A percentile compares a stretch with the other conserved stretches of the same genome.
Conservation (phyloP, 2,888 invertebrate genomes). For the Stenichneumon culpator region DNA sequence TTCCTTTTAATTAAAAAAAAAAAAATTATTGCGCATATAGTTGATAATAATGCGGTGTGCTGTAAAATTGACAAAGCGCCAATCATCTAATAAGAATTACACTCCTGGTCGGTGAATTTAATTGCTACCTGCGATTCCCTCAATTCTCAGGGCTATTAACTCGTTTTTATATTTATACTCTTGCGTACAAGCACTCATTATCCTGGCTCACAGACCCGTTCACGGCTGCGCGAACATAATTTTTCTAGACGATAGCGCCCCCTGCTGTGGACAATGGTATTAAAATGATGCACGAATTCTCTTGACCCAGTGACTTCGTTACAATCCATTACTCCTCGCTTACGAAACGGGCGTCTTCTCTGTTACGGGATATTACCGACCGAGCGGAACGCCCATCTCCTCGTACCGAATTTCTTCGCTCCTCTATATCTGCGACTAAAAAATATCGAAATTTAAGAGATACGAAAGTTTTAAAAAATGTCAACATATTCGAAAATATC, state of each 20-base stretch:
- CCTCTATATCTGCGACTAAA: not conserved
- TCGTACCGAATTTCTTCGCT: not conserved
- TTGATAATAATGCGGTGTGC: not conserved
- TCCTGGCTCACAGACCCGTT: not conserved
- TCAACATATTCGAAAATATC: not conserved
- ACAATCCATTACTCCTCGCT: slow-evolving; percentile 59
- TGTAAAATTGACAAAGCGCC: not conserved
- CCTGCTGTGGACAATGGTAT: not conserved
- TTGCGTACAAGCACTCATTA: slow-evolving; percentile 20
- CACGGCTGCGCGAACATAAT: slow-evolving; percentile 1
- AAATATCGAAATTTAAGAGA: no score
- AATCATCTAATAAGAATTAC: slow-evolving; percentile 33
- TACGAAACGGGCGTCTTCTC: slow-evolving; percentile 42
- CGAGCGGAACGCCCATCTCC: not conserved
- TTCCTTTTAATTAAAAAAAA: not conserved
- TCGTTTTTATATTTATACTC: not conserved
- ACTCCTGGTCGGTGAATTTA: slow-evolving; percentile 23
- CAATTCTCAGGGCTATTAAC: not conserved
- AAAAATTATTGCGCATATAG: not conserved
- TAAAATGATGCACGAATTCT: slow-evolving; percentile 69
- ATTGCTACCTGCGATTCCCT: slow-evolving; percentile 9
- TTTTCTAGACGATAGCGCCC: slow-evolving; percentile 10
- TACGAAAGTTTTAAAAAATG: no score
- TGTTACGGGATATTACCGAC: not conserved
- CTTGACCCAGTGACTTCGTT: slow-evolving; percentile 74